Percentiles rank a stretch among this genome's conserved stretches.
These are phyloP conservation scores for Tinea pellionella DNA, from an alignment of 2,888 invertebrate species.

Conservation along the genomic window DNA sequence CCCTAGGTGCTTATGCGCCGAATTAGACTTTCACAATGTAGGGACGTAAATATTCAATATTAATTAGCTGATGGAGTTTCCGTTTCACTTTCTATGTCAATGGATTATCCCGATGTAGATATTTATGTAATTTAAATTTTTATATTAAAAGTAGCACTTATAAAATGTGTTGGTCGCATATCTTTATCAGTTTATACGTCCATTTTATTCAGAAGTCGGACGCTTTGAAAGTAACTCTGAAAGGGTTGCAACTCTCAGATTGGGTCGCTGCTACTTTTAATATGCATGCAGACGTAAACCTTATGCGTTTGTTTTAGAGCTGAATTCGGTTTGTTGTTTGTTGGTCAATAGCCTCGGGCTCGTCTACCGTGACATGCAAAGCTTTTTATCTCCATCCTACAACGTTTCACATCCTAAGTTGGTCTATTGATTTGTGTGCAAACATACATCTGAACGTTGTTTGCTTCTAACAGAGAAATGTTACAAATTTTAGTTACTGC, in stretches of 20 bases:
- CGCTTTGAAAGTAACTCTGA: neutral
- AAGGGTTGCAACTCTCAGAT: neutral
- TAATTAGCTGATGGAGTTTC: neutral
- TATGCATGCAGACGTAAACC: neutral
- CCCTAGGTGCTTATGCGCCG: conserved; percentile 1
- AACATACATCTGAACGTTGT: conserved; percentile 4
- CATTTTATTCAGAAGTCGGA: neutral
- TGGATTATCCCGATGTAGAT: no score
- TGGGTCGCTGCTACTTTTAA: neutral
- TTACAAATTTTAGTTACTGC: neutral
- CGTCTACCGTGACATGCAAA: conserved; percentile 27
- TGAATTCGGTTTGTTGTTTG: neutral
- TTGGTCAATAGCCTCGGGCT: conserved; percentile 24
- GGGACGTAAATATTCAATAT: neutral
- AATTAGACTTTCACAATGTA: neutral
- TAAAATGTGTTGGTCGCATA: neutral
- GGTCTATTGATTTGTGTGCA: conserved; percentile 10
- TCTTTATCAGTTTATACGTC: neutral
- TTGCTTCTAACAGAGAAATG: neutral
- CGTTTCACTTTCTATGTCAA: neutral
- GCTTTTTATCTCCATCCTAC: conserved; percentile 25
- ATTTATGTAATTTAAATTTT: no score
- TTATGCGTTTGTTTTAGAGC: neutral
- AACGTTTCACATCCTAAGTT: conserved; percentile 4
- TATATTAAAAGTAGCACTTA: no score